Conservation (phyloP, 2,113 vertebrate genomes). For the Oreochromis niloticus region DNA sequence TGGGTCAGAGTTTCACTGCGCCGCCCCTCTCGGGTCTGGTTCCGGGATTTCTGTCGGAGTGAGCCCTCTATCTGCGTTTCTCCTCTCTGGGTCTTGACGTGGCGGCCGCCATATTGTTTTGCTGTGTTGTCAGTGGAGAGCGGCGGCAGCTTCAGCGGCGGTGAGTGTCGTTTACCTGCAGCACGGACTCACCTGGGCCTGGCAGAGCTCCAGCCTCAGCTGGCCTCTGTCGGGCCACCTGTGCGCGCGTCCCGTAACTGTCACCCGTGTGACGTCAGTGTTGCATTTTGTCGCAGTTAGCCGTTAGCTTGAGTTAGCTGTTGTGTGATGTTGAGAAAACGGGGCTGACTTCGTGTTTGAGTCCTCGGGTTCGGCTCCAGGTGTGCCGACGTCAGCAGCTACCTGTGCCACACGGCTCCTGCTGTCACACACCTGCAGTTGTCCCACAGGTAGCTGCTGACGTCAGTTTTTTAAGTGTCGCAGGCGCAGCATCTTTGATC, state of each 20-base stretch:
- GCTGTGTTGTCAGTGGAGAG: slow-evolving; percentile 48
- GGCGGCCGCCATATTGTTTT: slow-evolving; percentile 69
- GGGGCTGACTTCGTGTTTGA: background rate
- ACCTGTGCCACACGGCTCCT: background rate
- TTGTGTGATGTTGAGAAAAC: background rate
- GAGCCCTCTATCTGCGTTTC: background rate
- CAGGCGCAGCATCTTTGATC: background rate
- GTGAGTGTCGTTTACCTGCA: background rate
- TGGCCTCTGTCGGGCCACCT: background rate
- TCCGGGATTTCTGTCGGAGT: background rate
- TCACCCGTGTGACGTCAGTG: background rate
- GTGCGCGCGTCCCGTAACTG: background rate
- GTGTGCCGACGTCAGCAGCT: background rate
- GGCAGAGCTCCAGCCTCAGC: background rate
- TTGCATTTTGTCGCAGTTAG: background rate
- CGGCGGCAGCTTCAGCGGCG: background rate
- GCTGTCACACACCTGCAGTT: background rate
- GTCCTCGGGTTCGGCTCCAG: background rate
- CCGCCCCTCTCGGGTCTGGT: background rate
- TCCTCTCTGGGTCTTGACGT: slow-evolving; percentile 46
- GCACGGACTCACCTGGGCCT: background rate
- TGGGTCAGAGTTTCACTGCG: background rate
- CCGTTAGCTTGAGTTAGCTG: background rate
- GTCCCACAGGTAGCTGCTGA: background rate
- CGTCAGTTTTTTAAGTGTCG: background rate